Conservation (phyloP, 2,797 vertebrate genomes). For the Psittacula echo region DNA sequence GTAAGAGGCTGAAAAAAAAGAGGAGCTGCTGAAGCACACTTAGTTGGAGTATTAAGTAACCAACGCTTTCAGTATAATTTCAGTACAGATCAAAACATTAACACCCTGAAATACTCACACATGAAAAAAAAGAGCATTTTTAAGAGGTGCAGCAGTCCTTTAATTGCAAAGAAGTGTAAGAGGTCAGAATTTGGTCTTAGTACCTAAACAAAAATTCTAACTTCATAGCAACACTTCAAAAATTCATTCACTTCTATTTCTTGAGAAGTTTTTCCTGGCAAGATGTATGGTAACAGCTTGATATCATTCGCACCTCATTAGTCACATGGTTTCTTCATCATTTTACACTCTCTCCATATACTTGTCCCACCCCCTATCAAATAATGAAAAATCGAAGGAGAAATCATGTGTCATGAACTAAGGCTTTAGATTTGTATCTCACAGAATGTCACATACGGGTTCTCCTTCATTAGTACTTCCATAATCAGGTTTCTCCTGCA, state of each 20-base stretch:
- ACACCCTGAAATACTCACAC: background rate
- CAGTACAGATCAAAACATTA: background rate
- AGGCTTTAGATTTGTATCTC: background rate
- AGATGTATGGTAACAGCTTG: background rate
- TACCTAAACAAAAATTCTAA: background rate
- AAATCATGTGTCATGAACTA: background rate
- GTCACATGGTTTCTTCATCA: background rate
- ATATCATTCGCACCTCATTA: conserved; percentile 16
- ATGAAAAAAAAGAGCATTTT: background rate
- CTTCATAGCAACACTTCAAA: background rate
- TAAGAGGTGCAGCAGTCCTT: background rate
- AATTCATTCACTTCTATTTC: background rate
- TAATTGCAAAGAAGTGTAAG: background rate
- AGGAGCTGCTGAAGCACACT: background rate
- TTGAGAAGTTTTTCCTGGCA: background rate
- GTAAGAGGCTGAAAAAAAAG: background rate
- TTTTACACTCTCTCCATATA: background rate
- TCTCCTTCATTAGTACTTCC: background rate
- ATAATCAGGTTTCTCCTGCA: background rate
- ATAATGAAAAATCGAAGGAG: background rate
- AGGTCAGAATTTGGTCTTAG: background rate
- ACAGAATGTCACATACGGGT: background rate
- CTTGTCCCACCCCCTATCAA: background rate
- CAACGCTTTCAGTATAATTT: background rate
- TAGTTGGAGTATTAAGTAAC: background rate